phyloP scores from a whole-genome alignment of 2,113 vertebrate species.

The Varanus komodoensis region DNA sequence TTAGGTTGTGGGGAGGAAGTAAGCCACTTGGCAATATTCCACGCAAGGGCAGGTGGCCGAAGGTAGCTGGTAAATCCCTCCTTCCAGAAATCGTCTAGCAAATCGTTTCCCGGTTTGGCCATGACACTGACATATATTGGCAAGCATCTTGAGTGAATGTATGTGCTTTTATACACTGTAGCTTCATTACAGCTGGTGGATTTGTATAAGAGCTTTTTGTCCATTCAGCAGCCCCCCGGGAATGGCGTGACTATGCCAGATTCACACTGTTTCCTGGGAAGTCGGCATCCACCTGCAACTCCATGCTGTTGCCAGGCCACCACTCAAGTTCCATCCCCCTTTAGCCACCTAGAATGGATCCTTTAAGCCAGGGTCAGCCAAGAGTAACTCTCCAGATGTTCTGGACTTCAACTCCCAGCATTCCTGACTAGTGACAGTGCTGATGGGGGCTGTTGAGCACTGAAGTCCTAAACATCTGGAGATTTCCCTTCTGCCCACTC shows the following conservation, averaged over 20 bases:
- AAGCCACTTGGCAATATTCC: background rate
- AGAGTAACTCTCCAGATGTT: background rate
- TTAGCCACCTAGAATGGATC: background rate
- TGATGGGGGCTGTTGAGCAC: too few relatives aligned
- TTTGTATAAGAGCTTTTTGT: background rate
- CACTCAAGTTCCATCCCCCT: background rate
- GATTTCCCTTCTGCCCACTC: background rate
- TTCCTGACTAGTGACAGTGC: too few relatives aligned
- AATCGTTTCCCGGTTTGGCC: background rate
- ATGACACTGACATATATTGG: background rate
- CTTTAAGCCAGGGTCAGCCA: background rate
- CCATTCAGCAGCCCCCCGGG: background rate
- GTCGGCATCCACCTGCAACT: background rate
- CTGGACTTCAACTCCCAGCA: background rate
- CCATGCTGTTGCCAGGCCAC: background rate
- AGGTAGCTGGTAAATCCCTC: background rate
- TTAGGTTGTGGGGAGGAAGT: background rate
- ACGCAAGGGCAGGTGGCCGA: background rate
- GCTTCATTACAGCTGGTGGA: background rate
- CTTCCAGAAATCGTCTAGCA: background rate
- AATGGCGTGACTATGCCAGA: background rate
- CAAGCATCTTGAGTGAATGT: background rate
- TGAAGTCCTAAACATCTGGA: background rate
- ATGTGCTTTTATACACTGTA: background rate
- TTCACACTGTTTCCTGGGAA: background rate